phyloP scores from a whole-genome alignment of 2,888 invertebrate species.

The Malacosoma neustria region DNA sequence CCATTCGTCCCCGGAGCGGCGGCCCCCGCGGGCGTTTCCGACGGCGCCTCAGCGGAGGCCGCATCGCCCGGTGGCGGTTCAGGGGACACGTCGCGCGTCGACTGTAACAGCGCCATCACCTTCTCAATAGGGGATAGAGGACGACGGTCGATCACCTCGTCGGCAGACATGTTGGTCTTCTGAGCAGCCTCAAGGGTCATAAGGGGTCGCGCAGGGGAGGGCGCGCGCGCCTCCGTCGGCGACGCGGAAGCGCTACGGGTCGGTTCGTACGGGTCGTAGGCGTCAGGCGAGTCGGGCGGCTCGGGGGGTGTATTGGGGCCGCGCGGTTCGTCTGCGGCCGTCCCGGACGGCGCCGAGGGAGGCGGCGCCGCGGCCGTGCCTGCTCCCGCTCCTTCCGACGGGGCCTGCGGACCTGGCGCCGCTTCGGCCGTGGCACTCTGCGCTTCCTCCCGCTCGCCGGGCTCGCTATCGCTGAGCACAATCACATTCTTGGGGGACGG shows the following conservation, averaged over 20 bases:
- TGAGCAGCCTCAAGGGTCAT: constrained; percentile 65
- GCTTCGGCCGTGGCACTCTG: constrained; percentile 19
- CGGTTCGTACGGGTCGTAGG: constrained; percentile 94
- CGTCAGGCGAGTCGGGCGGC: constrained; percentile 80
- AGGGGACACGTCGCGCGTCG: constrained; percentile 58
- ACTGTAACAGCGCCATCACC: constrained; percentile 73
- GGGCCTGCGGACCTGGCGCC: constrained; percentile 18
- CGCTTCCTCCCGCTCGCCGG: constrained; percentile 56
- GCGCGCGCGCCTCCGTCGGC: constrained; percentile 42
- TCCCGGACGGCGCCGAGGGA: constrained; percentile 72
- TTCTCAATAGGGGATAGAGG: constrained; percentile 76
- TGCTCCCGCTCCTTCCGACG: constrained; percentile 16
- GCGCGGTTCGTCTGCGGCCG: constrained; percentile 81
- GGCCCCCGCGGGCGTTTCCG: constrained; percentile 24
- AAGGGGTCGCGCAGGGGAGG: constrained; percentile 21
- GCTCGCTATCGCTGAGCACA: constrained; percentile 88
- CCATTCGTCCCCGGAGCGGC: constrained; percentile 27
- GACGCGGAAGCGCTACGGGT: constrained; percentile 86
- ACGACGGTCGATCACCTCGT: constrained; percentile 58
- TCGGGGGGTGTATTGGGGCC: constrained; percentile 79
- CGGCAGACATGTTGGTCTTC: constrained; percentile 63
- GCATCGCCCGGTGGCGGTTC: constrained; percentile 36
- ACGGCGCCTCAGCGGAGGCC: constrained; percentile 13
- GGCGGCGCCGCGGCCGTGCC: constrained; percentile 65
- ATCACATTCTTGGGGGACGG: constrained; percentile 88